A percentile compares a stretch with the other conserved stretches of the same genome.
Evolutionary conservation across 2,797 vertebrate species (phyloP).

Genomic region (Acipenser transmontanus): DNA sequence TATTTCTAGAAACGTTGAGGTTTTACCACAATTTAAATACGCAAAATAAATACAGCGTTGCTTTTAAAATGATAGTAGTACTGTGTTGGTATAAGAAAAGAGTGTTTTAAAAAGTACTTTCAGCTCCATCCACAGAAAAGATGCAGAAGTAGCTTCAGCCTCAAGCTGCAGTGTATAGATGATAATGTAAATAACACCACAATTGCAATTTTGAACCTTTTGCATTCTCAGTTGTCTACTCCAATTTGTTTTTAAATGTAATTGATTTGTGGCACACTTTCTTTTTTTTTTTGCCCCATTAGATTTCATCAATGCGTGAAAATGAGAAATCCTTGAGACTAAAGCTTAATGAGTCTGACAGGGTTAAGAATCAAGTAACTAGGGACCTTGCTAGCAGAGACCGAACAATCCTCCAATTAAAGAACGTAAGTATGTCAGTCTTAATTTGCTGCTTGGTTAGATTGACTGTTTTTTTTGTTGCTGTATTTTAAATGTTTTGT

Average conservation of each 20-base stretch:
- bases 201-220: no score
- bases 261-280: not conserved
- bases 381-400: conserved; percentile 47
- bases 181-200: no score
- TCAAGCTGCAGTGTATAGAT: no score
- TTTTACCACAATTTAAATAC: no score
- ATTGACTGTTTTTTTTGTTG: not conserved
- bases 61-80: no score
- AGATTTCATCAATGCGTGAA: conserved; percentile 59
- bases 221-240: not conserved
- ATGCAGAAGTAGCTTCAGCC: no score
- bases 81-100: no score
- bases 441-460: not conserved
- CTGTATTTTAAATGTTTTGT: conserved; percentile 11
- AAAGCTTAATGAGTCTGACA: conserved; percentile 52
- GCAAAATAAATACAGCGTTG: no score
- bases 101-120: no score
- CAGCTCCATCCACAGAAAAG: no score
- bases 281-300: not conserved
- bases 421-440: conserved; percentile 23
- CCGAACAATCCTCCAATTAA: conserved; percentile 53
- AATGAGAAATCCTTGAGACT: conserved; percentile 44
- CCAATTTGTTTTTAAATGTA: not conserved
- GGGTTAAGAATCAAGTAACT: conserved; percentile 52
- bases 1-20: no score